Base-by-base conservation (phyloP, 2,888 invertebrate genomes). In the Tenthredo notha region DNA sequence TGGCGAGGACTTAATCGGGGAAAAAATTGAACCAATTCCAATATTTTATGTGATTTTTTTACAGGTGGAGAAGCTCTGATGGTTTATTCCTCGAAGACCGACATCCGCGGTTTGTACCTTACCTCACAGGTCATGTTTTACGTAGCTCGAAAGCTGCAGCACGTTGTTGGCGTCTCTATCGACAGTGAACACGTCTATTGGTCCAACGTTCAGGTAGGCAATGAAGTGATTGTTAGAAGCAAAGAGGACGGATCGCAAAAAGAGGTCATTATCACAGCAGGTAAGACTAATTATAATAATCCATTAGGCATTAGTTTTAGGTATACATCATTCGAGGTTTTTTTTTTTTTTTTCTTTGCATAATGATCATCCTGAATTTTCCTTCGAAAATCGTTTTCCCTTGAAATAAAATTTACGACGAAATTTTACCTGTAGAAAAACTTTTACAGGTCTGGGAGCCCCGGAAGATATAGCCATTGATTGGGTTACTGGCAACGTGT, bases 381-480 rank as follows among this genome's bases (percentile, higher is more conserved):
- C 33, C 15, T 72, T 33, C 21, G 0, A 72, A 72, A 40, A 40
- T 72, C 72, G 9, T 4, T 47, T 47, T 47, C 2, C 18, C 5
- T 50, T 21, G 21, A 61, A 25, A 61, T n/a, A 54, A n/a, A 54
- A 54, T 54, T n/a, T n/a, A 6, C 61, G 9, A 5, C 0, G 33
- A 15, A 75, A 43, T 47, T 43, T 47, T 10, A 37, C 33, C 18
- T 33, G 2, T 12, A 18, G 6, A 33, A 25, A 47, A 75, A 47
- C 29, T 10, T 54, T n/a, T 0, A 40, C 96, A 87, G 97, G 98
- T 0, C 91, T 98, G 0, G 96, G 96, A 86, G 94, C 95, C 5
- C 97, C 97, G 0, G 97, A 97, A 86, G 97, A 97, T 88, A 94
- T 98, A 84, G 96, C 96, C 0, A 94, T 97, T 33, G 98, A 98